Evolutionary conservation across 2,888 invertebrate species (phyloP).

Genomic region (Phaonia tiefii): DNA sequence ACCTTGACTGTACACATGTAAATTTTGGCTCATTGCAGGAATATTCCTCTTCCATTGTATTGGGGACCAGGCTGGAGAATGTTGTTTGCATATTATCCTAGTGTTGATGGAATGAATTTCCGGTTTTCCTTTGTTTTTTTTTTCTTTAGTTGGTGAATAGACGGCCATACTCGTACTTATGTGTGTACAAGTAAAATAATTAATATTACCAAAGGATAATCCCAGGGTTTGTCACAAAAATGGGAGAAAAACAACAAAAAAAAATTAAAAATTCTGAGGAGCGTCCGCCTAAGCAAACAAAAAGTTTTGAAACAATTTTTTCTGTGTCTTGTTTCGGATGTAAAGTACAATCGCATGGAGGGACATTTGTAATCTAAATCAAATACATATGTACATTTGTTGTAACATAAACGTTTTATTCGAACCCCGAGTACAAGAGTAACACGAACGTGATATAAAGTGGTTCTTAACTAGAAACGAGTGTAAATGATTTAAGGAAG

Average conservation of each 20-base stretch:
- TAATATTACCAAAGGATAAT: slow-evolving; percentile 60
- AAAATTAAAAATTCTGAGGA: too few relatives aligned
- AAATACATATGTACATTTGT: slow-evolving; percentile 12
- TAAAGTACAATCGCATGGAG: slow-evolving; percentile 30
- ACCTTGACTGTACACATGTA: slow-evolving; percentile 45
- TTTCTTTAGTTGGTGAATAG: background rate
- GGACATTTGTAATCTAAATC: slow-evolving; percentile 34
- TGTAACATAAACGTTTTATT: background rate
- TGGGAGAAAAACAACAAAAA: background rate
- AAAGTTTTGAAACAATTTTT: too few relatives aligned
- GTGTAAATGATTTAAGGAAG: slow-evolving; percentile 49
- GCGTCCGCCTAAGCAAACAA: slow-evolving; percentile 3
- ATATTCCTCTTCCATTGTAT: slow-evolving; percentile 7
- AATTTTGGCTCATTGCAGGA: background rate
- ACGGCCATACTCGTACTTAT: too few relatives aligned
- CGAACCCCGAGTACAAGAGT: background rate
- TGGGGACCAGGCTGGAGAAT: slow-evolving; percentile 22
- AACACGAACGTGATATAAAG: slow-evolving; percentile 15
- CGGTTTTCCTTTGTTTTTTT: background rate
- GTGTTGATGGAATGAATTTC: slow-evolving; percentile 45
- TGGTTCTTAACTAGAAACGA: slow-evolving; percentile 27
- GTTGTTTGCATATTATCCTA: slow-evolving; percentile 25
- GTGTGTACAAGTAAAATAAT: slow-evolving; percentile 44
- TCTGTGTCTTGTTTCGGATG: background rate
- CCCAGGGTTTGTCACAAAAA: slow-evolving; percentile 48